Evolutionary conservation across 2,888 invertebrate genomes (phyloP), one percentile per base, ranked within the genome.

Genomic region (Melanophora roralis): DNA sequence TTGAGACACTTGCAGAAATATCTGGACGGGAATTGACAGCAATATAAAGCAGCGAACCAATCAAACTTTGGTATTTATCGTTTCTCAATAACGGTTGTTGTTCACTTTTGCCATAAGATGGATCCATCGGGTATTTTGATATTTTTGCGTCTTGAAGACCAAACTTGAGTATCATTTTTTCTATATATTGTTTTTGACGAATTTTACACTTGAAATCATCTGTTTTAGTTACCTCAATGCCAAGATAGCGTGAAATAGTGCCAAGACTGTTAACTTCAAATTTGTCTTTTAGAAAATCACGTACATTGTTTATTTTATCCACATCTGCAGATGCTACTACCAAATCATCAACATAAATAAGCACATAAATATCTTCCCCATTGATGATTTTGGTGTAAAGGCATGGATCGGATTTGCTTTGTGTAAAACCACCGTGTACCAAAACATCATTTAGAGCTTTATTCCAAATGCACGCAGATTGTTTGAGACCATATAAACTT

Each of bases 311-410:
- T 47, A 8, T 21, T 47, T 21, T 19, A 47, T 47, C 11, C 4
- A 19, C 19, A 1, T 19, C 49, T 38, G n/a, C 32, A 21, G 47
- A 45, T 8, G 68, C 57, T 40, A 65, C 65, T 3, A 77, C 36
- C 6, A 78, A 60, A 14, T 78, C 78, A 36, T 81, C 78, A 21
- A 78, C 78, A 47, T 82, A 81, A n/a, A 82, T 40, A 1, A 81
- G 9, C 0, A 79, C n/a, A 51, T 67, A 69, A 14, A 59, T 19
- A 27, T 19, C 76, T 19, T 65, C n/a, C 32, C 51, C 49, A 19
- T 68, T 47, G 23, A 73, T 12, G 12, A 47, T 16, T 27, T 67
- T 69, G 11, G 6, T 14, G 14, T 38, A 55, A 19, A 55, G 36
- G 21, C 55, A 55, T 6, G 38, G 38, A 21, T 57, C 55, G 9